Percentiles rank a stretch among this genome's conserved stretches.
Conservation (phyloP, 2,113 vertebrate genomes). For the Nymphicus hollandicus region DNA sequence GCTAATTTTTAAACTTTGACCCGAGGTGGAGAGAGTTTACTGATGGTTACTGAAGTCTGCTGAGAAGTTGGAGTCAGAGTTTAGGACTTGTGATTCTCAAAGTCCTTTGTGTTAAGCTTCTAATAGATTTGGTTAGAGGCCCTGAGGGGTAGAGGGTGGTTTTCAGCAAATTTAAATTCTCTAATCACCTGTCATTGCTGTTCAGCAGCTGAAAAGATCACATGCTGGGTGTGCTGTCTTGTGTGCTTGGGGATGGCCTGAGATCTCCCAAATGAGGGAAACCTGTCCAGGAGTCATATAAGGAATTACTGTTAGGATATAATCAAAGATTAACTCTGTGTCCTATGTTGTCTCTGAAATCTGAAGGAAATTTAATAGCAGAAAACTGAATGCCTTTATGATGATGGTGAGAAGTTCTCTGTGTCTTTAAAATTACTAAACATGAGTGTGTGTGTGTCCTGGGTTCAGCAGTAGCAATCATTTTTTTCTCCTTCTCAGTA, state of each 20-base stretch:
- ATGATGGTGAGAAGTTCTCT: neutral
- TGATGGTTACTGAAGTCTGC: neutral
- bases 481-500: no score
- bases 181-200: neutral
- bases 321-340: neutral
- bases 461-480: no score
- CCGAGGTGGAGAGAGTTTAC: neutral
- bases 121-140: neutral
- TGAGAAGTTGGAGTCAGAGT: neutral
- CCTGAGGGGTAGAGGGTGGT: neutral
- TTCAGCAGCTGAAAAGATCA: neutral
- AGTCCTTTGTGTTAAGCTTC: neutral
- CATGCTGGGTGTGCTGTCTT: rapidly evolving
- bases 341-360: neutral
- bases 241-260: neutral
- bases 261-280: neutral
- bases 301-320: neutral
- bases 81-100: neutral
- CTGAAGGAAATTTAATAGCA: neutral
- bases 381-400: neutral
- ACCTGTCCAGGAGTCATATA: no score
- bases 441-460: rapidly evolving
- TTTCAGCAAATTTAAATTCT: neutral
- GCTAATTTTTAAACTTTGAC: neutral
- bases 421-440: neutral